Evolutionary conservation across 2,888 invertebrate genomes (phyloP), one percentile per base, ranked within the genome.

Genomic region (Xylota segnis): DNA sequence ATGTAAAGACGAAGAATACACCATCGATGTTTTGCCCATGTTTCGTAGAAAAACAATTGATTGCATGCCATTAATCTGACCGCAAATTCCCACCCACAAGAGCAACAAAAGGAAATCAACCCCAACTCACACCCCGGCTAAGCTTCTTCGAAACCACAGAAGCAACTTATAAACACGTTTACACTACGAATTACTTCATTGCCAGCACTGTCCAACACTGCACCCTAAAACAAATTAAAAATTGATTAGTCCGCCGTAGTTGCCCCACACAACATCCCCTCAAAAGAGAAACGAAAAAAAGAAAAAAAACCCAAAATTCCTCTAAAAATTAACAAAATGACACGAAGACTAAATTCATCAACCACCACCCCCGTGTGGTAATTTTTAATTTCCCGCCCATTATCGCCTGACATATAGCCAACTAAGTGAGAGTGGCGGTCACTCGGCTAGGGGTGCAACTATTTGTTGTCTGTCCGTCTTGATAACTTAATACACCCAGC

Each of bases 201-300:
- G 40, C 52, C 6, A n/a, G 29, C 50, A 23, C 34, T 65, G 58
- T 50, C 29, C 6, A 7, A 23, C 23, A 65, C 77, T 78, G 78
- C 78, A 74, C 83, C 83, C 78, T 70, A 32, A 50, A 66, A 40
- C 43, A 54, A 71, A 83, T 83, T 78, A 78, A 78, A 83, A 83
- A 78, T 83, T 83, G 83, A 83, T 83, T 83, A 78, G 68, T 63
- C 63, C 45, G 27, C 52, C 77, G 66, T 23, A 10, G 59, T 14
- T 37, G 50, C 43, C 43, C 14, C 45, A 74, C 50, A 5, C 10
- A n/a, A 27, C 32, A 9, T 23, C 70, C 75, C 47, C 12, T 14
- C 16, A 58, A 40, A 23, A 23, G 23, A 23, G n/a, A n/a, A n/a
- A n/a, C n/a, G n/a, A 23, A 2, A 23, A 3, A 23, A 23, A 58